These are phyloP conservation scores for Tenthredo distinguenda DNA, from an alignment of 2,888 invertebrate genomes.

Conservation along the genomic window DNA sequence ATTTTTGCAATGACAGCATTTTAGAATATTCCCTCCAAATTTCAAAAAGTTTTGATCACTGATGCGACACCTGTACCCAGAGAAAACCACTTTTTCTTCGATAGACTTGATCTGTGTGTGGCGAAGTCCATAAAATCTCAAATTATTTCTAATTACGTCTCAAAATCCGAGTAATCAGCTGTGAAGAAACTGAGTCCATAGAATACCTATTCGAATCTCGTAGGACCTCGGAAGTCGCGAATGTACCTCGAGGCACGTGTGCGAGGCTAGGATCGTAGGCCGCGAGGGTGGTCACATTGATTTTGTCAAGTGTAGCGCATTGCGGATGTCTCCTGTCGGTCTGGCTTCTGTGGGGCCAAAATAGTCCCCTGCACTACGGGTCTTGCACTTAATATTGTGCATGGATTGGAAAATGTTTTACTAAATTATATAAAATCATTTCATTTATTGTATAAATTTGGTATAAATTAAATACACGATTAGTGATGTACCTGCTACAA, in stretches of 20 bases:
- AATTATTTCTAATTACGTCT: not conserved
- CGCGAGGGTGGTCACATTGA: conserved; percentile 61
- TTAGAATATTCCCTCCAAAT: too few relatives aligned
- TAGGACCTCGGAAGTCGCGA: not conserved
- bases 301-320: conserved; percentile 67
- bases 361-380: not conserved
- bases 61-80: not conserved
- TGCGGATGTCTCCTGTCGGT: conserved; percentile 62
- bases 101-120: not conserved
- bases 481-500: too few relatives aligned
- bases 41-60: too few relatives aligned
- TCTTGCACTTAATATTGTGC: not conserved
- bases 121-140: not conserved
- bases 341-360: conserved; percentile 33
- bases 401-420: not conserved
- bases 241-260: conserved; percentile 8
- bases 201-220: not conserved
- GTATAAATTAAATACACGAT: too few relatives aligned
- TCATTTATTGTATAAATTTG: too few relatives aligned
- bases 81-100: not conserved
- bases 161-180: not conserved
- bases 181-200: not conserved
- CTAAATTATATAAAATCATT: not conserved
- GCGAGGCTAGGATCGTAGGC: conserved; percentile 40
- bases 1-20: too few relatives aligned